Conservation (phyloP, 2,113 vertebrate species). For the Caranx ignobilis region DNA sequence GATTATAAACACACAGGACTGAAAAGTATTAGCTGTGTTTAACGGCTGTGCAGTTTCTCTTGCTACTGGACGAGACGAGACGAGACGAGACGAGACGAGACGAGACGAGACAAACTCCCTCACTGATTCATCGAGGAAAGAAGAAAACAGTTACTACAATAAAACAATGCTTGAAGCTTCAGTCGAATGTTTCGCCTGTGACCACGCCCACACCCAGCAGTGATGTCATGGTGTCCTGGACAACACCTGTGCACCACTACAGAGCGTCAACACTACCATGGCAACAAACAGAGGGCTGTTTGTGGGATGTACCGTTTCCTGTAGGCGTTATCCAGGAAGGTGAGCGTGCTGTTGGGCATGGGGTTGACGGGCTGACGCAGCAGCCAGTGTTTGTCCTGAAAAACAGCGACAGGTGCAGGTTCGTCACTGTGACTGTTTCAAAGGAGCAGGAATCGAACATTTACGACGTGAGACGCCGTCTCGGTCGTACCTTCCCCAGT, state of each 20-base stretch:
- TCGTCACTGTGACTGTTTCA: neutral
- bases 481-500: conserved; percentile 74
- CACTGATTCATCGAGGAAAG: too few relatives aligned
- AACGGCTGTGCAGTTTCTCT: too few relatives aligned
- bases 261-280: neutral
- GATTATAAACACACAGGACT: too few relatives aligned
- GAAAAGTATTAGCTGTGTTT: too few relatives aligned
- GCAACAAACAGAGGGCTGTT: neutral
- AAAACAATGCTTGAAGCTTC: too few relatives aligned
- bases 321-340: conserved; percentile 81
- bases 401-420: neutral
- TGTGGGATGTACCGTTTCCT: conserved; percentile 74
- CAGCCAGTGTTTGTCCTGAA: conserved; percentile 88
- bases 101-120: too few relatives aligned
- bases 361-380: conserved; percentile 84
- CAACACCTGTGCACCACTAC: neutral
- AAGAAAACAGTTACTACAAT: too few relatives aligned
- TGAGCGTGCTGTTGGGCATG: conserved; percentile 79
- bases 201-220: neutral
- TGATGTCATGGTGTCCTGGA: neutral
- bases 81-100: too few relatives aligned
- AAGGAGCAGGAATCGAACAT: neutral
- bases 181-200: neutral
- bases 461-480: fast-evolving
- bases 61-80: too few relatives aligned